Base-by-base conservation (phyloP, 2,797 vertebrate species). In the Coregonus suidteri region DNA sequence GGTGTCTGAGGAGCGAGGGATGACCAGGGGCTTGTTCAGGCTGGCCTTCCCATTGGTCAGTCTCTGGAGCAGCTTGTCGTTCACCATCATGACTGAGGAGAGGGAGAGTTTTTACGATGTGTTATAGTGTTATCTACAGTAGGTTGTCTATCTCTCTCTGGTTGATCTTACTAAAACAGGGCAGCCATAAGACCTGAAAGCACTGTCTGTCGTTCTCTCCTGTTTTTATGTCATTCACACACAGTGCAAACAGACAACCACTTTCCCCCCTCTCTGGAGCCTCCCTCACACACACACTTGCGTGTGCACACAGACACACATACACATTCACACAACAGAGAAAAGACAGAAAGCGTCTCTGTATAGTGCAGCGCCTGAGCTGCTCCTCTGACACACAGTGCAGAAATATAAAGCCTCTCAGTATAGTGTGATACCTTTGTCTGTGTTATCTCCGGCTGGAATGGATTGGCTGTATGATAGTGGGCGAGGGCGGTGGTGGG, bases 21-120 rank as follows among this genome's bases (percentile, higher is more conserved):
- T 96, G 71, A 93, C 84, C 80, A 95, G 87, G 4, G 90, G 81
- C 75, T 93, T 95, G 81, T 78, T 88, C n/a, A 88, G 85, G 1
- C 9, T 76, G 77, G 84, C 78, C 87, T 92, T 94, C 3, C 94
- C 94, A 0, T 94, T 95, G 18, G 96, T 94, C 82, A 98, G 86
- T 80, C 94, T 93, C 71, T 92, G 92, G 75, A 96, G 91, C 73
- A 98, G 93, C 89, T 98, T 96, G 9, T 97, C 95, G 1, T 97
- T 97, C 84, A 98, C 92, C 77, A 92, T 54, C 90, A 91, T 93
- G 47, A 82, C 93, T 94, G 85, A 78, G 74, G 71, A 59, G 20
- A 4, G 3, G 25, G 25, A 64, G 59, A 64, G 20, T 1, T 3
- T 13, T 64, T 1, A 64, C 20, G 6, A 20, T 62, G n/a, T 59